phyloP scores from a whole-genome alignment of 2,797 vertebrate genomes.

The Salarias fasciatus region DNA sequence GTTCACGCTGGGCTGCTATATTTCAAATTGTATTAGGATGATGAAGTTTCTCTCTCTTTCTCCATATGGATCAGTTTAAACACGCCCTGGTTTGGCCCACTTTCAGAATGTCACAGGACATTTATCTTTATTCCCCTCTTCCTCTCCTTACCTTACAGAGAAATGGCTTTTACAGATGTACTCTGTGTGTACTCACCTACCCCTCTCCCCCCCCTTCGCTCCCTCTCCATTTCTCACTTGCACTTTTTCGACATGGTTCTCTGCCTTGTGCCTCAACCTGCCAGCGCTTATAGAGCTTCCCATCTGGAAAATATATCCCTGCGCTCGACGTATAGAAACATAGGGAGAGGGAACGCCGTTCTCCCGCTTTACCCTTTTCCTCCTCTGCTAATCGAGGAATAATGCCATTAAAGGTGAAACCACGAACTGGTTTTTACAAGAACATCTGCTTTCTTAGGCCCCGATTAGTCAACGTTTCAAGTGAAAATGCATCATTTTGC shows the following conservation, averaged over 20 bases:
- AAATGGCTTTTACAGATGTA: slow-evolving; percentile 79
- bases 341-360: slow-evolving; percentile 12
- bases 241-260: slow-evolving; percentile 63
- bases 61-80: slow-evolving; percentile 78
- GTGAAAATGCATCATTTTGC: too few species aligned
- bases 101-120: slow-evolving; percentile 79
- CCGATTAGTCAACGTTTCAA: too few species aligned
- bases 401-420: too few species aligned
- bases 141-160: slow-evolving; percentile 67
- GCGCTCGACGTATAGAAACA: slow-evolving; percentile 19
- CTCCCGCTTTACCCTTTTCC: slow-evolving; percentile 27
- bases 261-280: slow-evolving; percentile 36
- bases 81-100: slow-evolving; percentile 70
- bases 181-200: slow-evolving; percentile 31
- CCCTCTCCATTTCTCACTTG: slow-evolving; percentile 1
- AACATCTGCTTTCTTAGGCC: too few species aligned
- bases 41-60: slow-evolving; percentile 39
- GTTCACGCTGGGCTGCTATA: slow-evolving; percentile 39
- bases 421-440: too few species aligned
- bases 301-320: slow-evolving; percentile 71
- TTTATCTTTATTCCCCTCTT: slow-evolving; percentile 80
- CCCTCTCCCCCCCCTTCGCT: slow-evolving; percentile 1
- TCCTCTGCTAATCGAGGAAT: not conserved
- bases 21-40: slow-evolving; percentile 62
- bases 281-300: slow-evolving; percentile 47